Percentiles rank a stretch among this genome's conserved stretches.
Evolutionary conservation across 2,797 vertebrate genomes (phyloP).

Genomic region (Avahi laniger): DNA sequence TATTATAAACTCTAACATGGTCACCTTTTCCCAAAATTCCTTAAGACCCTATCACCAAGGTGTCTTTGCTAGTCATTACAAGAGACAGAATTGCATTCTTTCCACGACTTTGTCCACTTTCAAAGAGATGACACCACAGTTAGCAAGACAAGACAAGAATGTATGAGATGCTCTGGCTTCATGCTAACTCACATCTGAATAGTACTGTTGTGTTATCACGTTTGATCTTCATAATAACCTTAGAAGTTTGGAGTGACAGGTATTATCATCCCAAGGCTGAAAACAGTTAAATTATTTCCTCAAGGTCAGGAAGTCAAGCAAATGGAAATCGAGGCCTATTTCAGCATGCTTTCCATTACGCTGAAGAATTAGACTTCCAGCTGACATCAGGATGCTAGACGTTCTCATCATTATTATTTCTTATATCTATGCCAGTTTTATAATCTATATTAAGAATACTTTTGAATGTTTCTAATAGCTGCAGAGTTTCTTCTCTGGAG

Average conservation of each 20-base stretch:
- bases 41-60: neutral
- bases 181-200: neutral
- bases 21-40: neutral
- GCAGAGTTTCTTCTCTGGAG: neutral
- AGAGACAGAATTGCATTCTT: neutral
- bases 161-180: neutral
- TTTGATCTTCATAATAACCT: neutral
- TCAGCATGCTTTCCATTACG: neutral
- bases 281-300: neutral
- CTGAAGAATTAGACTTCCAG: neutral
- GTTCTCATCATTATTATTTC: neutral
- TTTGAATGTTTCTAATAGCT: neutral
- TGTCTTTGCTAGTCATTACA: neutral
- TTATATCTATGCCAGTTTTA: neutral
- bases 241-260: neutral
- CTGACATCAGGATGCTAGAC: neutral
- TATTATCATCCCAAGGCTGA: neutral
- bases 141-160: neutral
- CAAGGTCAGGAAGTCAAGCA: neutral
- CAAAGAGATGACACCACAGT: neutral
- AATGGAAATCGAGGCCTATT: neutral
- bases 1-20: neutral
- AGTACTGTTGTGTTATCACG: neutral
- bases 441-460: neutral
- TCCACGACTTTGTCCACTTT: neutral